phyloP scores from a whole-genome alignment of 2,888 invertebrate species.

The Orgyia antiqua region DNA sequence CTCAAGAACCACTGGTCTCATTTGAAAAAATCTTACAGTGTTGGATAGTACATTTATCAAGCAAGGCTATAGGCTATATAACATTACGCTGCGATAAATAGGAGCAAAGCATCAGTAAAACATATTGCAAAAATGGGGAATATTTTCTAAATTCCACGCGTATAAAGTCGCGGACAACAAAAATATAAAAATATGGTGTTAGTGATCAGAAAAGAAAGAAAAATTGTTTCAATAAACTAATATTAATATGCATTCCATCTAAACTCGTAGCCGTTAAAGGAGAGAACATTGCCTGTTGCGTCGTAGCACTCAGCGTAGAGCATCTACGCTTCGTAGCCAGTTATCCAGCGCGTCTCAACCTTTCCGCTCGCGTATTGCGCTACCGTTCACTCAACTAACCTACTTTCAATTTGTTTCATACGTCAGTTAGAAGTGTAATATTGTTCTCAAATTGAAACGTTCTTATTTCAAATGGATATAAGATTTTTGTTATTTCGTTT shows the following conservation, averaged over 20 bases:
- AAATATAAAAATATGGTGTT: too few relatives aligned
- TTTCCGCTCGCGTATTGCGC: conserved; percentile 55
- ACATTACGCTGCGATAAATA: too few relatives aligned
- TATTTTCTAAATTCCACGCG: too few relatives aligned
- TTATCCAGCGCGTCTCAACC: conserved; percentile 55
- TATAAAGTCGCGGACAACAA: too few relatives aligned
- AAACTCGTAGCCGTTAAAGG: conserved; percentile 9
- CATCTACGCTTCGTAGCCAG: conserved; percentile 56
- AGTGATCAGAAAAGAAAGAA: neutral
- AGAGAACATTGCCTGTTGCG: conserved; percentile 59
- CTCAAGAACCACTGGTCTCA: too few relatives aligned
- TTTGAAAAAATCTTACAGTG: too few relatives aligned
- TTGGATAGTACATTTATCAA: too few relatives aligned
- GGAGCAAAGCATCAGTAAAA: too few relatives aligned
- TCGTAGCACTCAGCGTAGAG: conserved; percentile 45
- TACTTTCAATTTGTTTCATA: conserved; percentile 36
- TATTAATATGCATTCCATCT: conserved; percentile 5
- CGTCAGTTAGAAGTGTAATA: conserved; percentile 21
- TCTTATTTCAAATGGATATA: conserved; percentile 32
- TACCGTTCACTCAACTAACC: conserved; percentile 38
- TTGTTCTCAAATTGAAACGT: conserved; percentile 16
- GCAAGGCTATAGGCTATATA: too few relatives aligned
- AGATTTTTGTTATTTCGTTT: conserved; percentile 16
- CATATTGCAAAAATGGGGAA: too few relatives aligned
- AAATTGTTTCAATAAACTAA: neutral